Evolutionary conservation across 2,888 invertebrate species (phyloP), one percentile per base, ranked within the genome.

Genomic region (Octonoba sinensis): DNA sequence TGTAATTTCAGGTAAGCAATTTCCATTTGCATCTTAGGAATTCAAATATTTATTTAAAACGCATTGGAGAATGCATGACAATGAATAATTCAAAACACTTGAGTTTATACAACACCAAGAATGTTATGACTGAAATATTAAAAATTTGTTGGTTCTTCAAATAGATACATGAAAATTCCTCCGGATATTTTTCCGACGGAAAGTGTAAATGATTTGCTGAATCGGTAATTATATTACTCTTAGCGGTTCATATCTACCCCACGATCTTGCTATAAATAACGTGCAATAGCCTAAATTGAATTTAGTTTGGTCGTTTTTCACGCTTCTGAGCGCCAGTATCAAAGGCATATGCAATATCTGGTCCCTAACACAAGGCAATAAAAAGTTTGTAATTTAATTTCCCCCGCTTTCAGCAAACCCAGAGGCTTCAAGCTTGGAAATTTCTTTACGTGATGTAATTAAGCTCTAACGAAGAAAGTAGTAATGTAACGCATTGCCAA

Each of bases 381-480:
- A 74, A 65, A 74, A 74, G 54, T 18, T n/a, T 6, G 22, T 74
- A 74, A 65, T 22, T 56, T 74, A 74, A 72, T 72, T 72, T 72
- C 49, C 54, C 13, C n/a, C 27, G 3, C 22, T 18, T 24, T n/a
- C 16, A 8, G n/a, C 15, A 15, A 64, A 64, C 36, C 51, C 54
- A 18, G 57, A 47, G 18, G n/a, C 46, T 46, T 59, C 22, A 49
- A 62, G 72, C 62, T 54, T 22, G 54, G 49, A 49, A 51, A 64
- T 64, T 72, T 54, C 60, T 64, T 60, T 72, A 44, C 54, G 20
- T 20, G 62, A 72, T 64, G 49, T 54, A 72, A 72, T 64, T 64
- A 72, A 36, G 20, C 49, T 24, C 44, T 16, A 64, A 18, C 36
- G 27, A 72, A 60, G 62, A 60, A 60, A 72, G 62, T 62, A 27